These are phyloP conservation scores for Theropithecus gelada DNA, from an alignment of 2,113 vertebrate genomes.

Conservation along the genomic window DNA sequence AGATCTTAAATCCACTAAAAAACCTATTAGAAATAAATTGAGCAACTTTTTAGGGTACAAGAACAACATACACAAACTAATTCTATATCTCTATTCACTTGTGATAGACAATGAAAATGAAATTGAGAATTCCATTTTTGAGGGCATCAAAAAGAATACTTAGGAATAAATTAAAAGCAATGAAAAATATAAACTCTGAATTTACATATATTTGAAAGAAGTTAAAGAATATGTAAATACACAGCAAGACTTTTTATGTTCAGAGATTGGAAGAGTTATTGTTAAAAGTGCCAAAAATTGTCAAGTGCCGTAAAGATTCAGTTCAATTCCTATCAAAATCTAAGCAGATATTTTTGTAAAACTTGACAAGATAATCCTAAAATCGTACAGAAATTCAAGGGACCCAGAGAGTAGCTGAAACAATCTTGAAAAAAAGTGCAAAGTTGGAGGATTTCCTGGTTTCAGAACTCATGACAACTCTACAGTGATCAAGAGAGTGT, in stretches of 20 bases:
- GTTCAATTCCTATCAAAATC: background rate
- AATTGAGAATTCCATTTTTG: background rate
- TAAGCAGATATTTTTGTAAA: background rate
- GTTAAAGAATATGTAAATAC: background rate
- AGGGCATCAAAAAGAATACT: background rate
- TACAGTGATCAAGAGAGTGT: background rate
- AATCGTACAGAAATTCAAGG: background rate
- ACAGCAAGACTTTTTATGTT: background rate
- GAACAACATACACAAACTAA: background rate
- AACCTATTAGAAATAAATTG: background rate
- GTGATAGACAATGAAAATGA: background rate
- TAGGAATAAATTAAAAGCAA: slow-evolving; percentile 22
- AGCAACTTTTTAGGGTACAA: background rate
- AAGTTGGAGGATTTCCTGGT: background rate
- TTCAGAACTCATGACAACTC: background rate
- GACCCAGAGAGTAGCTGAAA: background rate
- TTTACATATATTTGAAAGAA: background rate
- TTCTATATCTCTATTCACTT: background rate
- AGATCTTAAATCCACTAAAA: background rate
- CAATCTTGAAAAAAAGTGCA: background rate
- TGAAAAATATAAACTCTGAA: background rate
- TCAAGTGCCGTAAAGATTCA: background rate
- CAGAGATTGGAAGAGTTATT: background rate
- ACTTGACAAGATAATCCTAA: background rate
- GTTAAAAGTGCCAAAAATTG: no score